These are phyloP conservation scores for Machaerirhynchus nigripectus DNA, from an alignment of 2,113 vertebrate species.

Conservation along the genomic window DNA sequence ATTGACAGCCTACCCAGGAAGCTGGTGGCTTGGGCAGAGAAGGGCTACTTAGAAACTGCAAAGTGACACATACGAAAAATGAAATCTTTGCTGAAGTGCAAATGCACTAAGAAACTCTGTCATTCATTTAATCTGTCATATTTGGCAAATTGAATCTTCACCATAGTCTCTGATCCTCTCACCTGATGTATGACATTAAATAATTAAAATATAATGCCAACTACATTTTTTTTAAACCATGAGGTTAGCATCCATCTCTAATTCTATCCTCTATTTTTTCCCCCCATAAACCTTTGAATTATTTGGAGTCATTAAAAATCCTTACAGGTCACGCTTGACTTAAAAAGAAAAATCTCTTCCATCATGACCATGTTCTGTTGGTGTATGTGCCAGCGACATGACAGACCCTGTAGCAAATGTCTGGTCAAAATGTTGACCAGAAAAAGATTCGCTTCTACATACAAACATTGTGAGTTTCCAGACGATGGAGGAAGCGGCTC, in stretches of 20 bases:
- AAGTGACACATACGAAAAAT: background rate
- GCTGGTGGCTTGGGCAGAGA: background rate
- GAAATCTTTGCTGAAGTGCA: background rate
- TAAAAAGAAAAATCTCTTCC: background rate
- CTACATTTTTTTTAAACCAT: background rate
- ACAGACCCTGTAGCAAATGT: background rate
- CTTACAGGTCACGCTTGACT: background rate
- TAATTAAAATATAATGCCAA: background rate
- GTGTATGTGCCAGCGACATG: accelerated
- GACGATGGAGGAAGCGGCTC: background rate
- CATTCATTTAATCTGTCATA: background rate
- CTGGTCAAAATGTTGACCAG: background rate
- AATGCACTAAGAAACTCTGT: background rate
- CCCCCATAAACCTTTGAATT: background rate
- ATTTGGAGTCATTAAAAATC: background rate
- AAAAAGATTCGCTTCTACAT: background rate
- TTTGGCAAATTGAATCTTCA: background rate
- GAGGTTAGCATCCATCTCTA: background rate
- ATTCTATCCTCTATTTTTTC: background rate
- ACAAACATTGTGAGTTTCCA: background rate
- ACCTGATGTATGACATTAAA: background rate
- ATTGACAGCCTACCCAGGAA: background rate
- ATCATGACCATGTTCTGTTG: background rate
- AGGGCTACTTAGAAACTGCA: background rate
- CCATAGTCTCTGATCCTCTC: background rate